Evolutionary conservation across 1,140 invertebrate species (phyloP), one percentile per base, ranked within the genome.

Genomic region (Trichonephila inaurata): DNA sequence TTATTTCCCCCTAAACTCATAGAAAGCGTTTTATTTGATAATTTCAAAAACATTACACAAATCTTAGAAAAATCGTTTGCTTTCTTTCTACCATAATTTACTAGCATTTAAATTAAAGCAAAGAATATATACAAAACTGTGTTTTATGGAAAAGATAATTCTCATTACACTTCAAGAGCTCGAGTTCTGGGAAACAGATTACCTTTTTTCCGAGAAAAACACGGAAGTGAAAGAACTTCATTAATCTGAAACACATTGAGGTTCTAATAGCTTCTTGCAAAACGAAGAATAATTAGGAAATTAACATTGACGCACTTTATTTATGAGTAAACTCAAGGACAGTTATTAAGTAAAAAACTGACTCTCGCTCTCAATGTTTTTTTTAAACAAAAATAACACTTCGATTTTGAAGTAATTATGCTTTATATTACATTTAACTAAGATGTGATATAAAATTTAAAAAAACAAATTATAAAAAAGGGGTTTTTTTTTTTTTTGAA

Each of bases 161-260:
- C n/a, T n/a, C 28, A 77, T 77, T 33, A 77, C 16, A 77, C 18
- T 24, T 77, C 69, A 28, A 33, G 69, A 77, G 69, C 16, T 19
- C 28, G 4, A 16, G 28, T 77, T 24, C 24, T 40, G 28, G 69
- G 33, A 77, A 77, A 77, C 24, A 77, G 33, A 77, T 77, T 24
- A 33, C 33, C 69, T 14, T 77, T 33, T 33, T 60, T 83, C n/a
- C 16, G 44, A 83, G 21, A 60, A 83, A 51, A 5, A 6, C 19
- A 7, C 7, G 51, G 12, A n/a, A n/a, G 21, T 28, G 44, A 60
- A 7, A 60, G 51, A 24, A 24, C 40, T 60, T 40, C 82, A 83
- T 83, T 83, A 83, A 83, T 83, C 24, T 83, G n/a, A n/a, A n/a
- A n/a, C n/a, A n/a, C n/a, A n/a, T n/a, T n/a, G 21, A 14, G 51